Base-by-base conservation (phyloP, 1,140 invertebrate species). In the Pemphigus obesinymphae region DNA sequence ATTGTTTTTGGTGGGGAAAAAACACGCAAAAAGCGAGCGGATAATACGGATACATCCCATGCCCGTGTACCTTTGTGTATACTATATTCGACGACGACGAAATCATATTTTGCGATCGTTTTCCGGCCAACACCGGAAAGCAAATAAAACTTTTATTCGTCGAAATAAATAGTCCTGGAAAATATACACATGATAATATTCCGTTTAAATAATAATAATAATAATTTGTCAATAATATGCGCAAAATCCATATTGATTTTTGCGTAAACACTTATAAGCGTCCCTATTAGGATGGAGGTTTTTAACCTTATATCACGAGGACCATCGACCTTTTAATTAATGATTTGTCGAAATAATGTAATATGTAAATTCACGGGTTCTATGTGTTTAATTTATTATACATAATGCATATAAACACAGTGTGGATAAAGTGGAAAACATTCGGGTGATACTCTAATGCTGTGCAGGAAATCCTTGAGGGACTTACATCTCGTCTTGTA, bases 271-370 rank as follows among this genome's bases (percentile, higher is more conserved):
- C 43, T 45, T 45, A 45, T 45, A 45, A 13, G 10, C 15, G 8
- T 45, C 11, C 4, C 11, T 45, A 45, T 11, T 55, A n/a, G n/a
- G n/a, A 58, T 34, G 31, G 31, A 66, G 20, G 63, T 66, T 66
- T 66, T 66, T 37, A 66, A 43, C 66, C 66, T 70, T 70, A 26
- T n/a, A 43, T 70, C 66, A 26, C 37, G 66, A n/a, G n/a, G n/a
- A 70, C 37, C 37, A 70, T 70, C 34, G 34, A 43, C 66, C 66
- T 70, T 70, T 43, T 43, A 70, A 66, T 66, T 70, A 70, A 70
- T 70, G 66, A 70, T 70, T 70, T 70, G 37, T 70, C 34, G 37
- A 70, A 70, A 40, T 70, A 70, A 40, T 43, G 66, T 70, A 70
- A 70, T 70, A 70, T 70, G 37, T 40, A 66, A 66, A 66, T 66